Conservation (phyloP, 2,888 invertebrate species). For the Ophraella communa region DNA sequence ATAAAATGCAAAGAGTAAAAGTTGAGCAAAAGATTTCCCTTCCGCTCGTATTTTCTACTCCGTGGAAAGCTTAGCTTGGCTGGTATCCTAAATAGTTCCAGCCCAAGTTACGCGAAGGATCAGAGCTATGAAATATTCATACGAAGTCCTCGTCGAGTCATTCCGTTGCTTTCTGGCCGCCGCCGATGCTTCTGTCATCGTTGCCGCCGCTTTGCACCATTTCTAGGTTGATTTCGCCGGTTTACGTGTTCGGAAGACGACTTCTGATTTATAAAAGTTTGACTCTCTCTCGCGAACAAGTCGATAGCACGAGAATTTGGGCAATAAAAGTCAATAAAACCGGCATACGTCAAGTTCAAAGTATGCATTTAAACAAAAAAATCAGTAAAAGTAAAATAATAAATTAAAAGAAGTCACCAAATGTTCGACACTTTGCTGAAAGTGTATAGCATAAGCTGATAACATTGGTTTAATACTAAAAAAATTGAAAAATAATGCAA, state of each 20-base stretch:
- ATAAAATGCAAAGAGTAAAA: neutral
- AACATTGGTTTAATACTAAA: too few relatives aligned
- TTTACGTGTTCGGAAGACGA: neutral
- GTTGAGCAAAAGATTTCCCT: slow-evolving; percentile 5
- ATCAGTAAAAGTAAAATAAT: too few relatives aligned
- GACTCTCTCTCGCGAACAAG: neutral
- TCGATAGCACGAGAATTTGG: neutral
- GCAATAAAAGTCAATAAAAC: neutral
- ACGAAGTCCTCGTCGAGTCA: slow-evolving; percentile 32
- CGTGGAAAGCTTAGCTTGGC: slow-evolving; percentile 38
- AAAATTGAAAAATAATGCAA: too few relatives aligned
- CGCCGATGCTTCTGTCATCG: too few relatives aligned
- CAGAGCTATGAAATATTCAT: slow-evolving; percentile 46
- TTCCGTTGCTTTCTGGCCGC: neutral
- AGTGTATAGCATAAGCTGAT: too few relatives aligned
- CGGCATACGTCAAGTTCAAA: neutral
- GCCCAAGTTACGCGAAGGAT: slow-evolving; percentile 41
- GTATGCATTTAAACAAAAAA: too few relatives aligned
- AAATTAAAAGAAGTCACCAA: too few relatives aligned
- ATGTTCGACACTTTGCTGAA: too few relatives aligned
- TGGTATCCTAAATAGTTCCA: slow-evolving; percentile 37
- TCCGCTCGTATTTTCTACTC: slow-evolving; percentile 37
- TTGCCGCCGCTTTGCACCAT: neutral
- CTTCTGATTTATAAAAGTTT: neutral
- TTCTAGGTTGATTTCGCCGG: neutral